A percentile compares a stretch with the other conserved stretches of the same genome.
Evolutionary conservation across 2,113 vertebrate species (phyloP).

Genomic region (Ifrita kowaldi): DNA sequence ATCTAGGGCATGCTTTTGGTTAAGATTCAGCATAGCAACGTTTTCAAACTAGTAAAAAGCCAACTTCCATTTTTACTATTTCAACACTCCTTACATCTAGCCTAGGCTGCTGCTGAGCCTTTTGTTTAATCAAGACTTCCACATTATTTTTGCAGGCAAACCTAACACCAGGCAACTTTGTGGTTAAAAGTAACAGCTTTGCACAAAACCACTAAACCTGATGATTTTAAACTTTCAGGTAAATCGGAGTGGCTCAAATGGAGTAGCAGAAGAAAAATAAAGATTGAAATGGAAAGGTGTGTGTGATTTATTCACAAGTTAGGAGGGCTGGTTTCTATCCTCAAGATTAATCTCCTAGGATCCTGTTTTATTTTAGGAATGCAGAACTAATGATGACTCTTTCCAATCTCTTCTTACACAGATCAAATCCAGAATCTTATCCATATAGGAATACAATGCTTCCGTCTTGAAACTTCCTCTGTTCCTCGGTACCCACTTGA

Average conservation of each 20-base stretch:
- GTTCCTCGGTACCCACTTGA: not conserved
- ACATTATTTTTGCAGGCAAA: not conserved
- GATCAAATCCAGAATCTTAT: not conserved
- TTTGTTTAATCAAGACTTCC: not conserved
- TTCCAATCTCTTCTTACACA: not conserved
- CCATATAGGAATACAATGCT: not conserved
- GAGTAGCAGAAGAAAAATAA: not conserved
- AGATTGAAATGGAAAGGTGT: not conserved
- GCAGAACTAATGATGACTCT: not conserved
- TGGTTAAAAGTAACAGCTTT: not conserved
- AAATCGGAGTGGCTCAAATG: not conserved
- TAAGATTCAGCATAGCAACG: not conserved
- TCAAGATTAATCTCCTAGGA: not conserved
- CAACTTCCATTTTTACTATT: not conserved
- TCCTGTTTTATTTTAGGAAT: not conserved
- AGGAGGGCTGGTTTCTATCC: not conserved
- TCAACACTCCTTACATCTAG: not conserved
- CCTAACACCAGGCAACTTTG: not conserved
- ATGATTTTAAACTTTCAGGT: not conserved
- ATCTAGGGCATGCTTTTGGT: not conserved
- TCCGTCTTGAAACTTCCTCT: not conserved
- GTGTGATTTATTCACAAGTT: not conserved
- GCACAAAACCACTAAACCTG: fast-evolving
- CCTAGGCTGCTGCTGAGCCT: not conserved
- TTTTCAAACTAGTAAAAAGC: not conserved